Evolutionary conservation across 2,888 invertebrate species (phyloP).

Genomic region (Trisateles emortualis): DNA sequence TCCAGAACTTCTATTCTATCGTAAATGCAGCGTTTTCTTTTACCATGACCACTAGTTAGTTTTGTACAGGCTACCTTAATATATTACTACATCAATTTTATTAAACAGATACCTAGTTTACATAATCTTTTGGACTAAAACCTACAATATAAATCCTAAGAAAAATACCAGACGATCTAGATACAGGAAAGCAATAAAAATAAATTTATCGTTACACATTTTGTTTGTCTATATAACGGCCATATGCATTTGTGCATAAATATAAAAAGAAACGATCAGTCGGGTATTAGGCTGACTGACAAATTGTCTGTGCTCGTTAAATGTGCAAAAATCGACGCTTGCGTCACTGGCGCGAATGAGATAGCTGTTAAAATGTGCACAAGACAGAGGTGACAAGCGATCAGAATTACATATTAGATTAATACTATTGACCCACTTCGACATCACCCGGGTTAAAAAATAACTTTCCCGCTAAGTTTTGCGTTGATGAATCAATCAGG

Average conservation of each 20-base stretch:
- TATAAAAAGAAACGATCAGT: constrained; percentile 28
- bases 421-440: no score
- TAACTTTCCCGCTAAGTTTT: no score
- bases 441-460: no score
- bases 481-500: no score
- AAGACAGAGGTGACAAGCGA: constrained; percentile 27
- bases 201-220: constrained; percentile 1
- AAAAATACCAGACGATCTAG: background rate
- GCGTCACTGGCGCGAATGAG: constrained; percentile 60
- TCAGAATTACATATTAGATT: background rate
- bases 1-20: no score
- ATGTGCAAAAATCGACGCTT: constrained; percentile 72
- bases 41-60: no score
- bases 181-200: constrained; percentile 4
- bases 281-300: constrained; percentile 26
- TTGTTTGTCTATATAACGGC: constrained; percentile 3
- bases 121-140: no score
- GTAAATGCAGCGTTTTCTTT: no score
- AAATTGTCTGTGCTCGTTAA: constrained; percentile 64
- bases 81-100: no score
- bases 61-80: no score
- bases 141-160: background rate
- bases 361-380: constrained; percentile 33
- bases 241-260: constrained; percentile 42
- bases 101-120: no score